A percentile compares a stretch with the other conserved stretches of the same genome.
phyloP scores from a whole-genome alignment of 2,888 invertebrate genomes.

The Tuta absoluta region DNA sequence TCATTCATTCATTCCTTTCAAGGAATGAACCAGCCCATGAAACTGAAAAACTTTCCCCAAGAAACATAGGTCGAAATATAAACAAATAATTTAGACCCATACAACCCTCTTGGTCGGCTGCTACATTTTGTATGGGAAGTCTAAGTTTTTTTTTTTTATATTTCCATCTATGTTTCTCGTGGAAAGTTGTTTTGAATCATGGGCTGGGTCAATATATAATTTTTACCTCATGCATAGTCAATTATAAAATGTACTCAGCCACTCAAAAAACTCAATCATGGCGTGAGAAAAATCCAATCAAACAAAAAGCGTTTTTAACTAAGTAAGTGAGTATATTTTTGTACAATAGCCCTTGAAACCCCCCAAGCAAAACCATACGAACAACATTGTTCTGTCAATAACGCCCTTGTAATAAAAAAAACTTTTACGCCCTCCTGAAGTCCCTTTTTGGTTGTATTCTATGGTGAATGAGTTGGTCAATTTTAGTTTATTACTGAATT shows the following conservation, averaged over 20 bases:
- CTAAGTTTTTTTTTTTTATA: too few species aligned
- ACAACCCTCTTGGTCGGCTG: too few species aligned
- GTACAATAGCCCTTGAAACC: background rate
- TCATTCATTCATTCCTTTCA: too few species aligned
- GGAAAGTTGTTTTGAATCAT: too few species aligned
- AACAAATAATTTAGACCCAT: too few species aligned
- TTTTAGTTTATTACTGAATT: background rate
- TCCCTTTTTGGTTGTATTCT: background rate
- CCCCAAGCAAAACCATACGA: background rate
- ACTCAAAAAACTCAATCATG: background rate
- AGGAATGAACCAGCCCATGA: too few species aligned
- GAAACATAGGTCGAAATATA: too few species aligned
- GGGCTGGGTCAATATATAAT: too few species aligned
- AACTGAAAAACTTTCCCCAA: too few species aligned
- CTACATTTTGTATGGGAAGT: too few species aligned
- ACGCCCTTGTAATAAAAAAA: background rate
- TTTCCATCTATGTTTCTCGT: too few species aligned
- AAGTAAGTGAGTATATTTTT: background rate
- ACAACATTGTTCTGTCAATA: slow-evolving; percentile 8
- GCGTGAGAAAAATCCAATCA: slow-evolving; percentile 1
- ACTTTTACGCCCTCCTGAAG: slow-evolving; percentile 4
- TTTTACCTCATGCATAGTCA: background rate
- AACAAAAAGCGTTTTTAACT: background rate
- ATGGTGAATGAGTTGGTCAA: background rate
- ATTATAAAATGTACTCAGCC: background rate